Evolutionary conservation across 2,888 invertebrate species (phyloP).

Genomic region (Pegoplata infirma): DNA sequence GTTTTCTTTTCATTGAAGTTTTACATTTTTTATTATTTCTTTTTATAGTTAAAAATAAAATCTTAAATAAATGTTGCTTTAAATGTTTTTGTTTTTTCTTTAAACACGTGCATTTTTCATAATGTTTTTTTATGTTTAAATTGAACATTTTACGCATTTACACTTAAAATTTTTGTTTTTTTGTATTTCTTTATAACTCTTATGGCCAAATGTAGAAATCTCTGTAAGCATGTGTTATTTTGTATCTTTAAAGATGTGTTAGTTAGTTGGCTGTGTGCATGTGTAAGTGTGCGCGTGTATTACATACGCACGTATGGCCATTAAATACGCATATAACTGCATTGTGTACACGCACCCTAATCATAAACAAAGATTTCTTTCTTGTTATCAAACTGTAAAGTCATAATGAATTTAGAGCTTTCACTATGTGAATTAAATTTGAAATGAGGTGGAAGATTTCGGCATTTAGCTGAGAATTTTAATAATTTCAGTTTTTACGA

Average conservation of each 20-base stretch:
- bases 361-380: slow-evolving; percentile 24
- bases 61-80: slow-evolving; percentile 26
- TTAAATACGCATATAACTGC: slow-evolving; percentile 62
- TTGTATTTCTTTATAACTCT: slow-evolving; percentile 4
- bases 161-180: slow-evolving; percentile 38
- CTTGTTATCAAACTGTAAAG: slow-evolving; percentile 26
- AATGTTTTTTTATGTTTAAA: slow-evolving; percentile 25
- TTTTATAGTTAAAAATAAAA: neutral
- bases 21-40: neutral
- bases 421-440: slow-evolving; percentile 37
- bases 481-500: too few relatives aligned
- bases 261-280: neutral
- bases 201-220: slow-evolving; percentile 50
- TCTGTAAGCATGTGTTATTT: slow-evolving; percentile 37
- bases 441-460: neutral
- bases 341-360: slow-evolving; percentile 20
- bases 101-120: slow-evolving; percentile 27
- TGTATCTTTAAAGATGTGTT: slow-evolving; percentile 9
- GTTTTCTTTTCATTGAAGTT: slow-evolving; percentile 37
- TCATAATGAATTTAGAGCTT: slow-evolving; percentile 48
- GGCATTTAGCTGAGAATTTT: too few relatives aligned
- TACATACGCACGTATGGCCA: slow-evolving; percentile 63
- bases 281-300: slow-evolving; percentile 22
- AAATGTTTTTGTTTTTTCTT: slow-evolving; percentile 10
- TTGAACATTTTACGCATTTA: slow-evolving; percentile 49